A percentile compares a stretch with the other conserved stretches of the same genome.
Evolutionary conservation across 2,797 vertebrate genomes (phyloP).

Genomic region (Graptemys geographica): DNA sequence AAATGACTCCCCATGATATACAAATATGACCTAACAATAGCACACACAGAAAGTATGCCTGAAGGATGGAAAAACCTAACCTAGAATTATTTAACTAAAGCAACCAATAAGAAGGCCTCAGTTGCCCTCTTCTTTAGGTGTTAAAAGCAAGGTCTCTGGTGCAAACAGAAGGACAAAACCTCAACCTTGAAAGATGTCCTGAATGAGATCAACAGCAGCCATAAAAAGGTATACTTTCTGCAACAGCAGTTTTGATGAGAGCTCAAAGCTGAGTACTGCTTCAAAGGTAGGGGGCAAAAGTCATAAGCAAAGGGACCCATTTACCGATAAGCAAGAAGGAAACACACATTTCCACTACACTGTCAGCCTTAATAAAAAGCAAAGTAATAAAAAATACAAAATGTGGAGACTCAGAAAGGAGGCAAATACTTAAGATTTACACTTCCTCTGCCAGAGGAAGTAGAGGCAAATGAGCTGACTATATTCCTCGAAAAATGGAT

Average conservation of each 20-base stretch:
- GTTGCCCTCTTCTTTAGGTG: not conserved
- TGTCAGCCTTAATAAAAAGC: not conserved
- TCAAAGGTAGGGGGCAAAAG: not conserved
- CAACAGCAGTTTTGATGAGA: not conserved
- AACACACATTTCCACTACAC: not conserved
- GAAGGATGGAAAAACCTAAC: not conserved
- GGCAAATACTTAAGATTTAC: not conserved
- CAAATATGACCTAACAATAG: not conserved
- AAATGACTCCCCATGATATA: not conserved
- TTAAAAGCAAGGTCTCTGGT: not conserved
- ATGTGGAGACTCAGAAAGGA: not conserved
- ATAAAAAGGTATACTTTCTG: not conserved
- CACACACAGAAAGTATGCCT: not conserved
- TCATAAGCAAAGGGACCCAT: not conserved
- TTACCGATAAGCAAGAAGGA: not conserved
- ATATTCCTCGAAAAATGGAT: not conserved
- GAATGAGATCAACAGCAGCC: not conserved
- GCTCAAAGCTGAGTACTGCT: not conserved
- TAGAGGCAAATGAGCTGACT: not conserved
- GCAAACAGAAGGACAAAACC: not conserved
- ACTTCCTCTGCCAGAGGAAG: not conserved
- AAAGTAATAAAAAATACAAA: fast-evolving
- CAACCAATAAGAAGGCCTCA: not conserved
- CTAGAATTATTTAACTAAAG: not conserved
- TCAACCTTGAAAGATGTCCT: not conserved